Conservation (phyloP, 2,797 vertebrate species). For the Helostoma temminkii region DNA sequence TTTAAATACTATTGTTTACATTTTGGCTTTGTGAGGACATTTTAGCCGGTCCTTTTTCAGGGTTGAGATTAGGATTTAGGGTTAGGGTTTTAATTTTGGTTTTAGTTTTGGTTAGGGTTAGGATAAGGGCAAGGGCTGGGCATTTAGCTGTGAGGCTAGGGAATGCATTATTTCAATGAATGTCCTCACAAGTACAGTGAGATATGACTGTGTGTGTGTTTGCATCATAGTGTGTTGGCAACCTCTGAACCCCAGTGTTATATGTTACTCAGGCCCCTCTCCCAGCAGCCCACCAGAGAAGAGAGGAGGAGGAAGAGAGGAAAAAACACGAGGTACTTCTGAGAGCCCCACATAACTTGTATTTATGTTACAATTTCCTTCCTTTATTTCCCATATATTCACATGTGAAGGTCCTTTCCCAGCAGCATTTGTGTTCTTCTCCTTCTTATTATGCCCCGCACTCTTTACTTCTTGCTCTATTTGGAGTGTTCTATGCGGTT, state of each 20-base stretch:
- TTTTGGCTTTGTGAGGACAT: too few species aligned
- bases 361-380: conserved; percentile 34
- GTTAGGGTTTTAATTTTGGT: too few species aligned
- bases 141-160: too few species aligned
- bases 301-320: conserved; percentile 91
- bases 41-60: too few species aligned
- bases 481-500: conserved; percentile 23
- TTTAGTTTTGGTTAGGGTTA: too few species aligned
- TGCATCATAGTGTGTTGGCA: conserved; percentile 45
- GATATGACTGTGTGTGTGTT: conserved; percentile 28
- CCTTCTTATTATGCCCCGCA: conserved; percentile 20
- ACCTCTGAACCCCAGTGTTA: conserved; percentile 88
- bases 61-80: too few species aligned
- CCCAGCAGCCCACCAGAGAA: conserved; percentile 86
- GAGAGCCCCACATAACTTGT: conserved; percentile 53
- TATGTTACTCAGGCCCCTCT: conserved; percentile 89
- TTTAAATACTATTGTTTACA: too few species aligned
- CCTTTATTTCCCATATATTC: conserved; percentile 58
- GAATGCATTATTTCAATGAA: too few species aligned
- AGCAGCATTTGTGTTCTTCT: conserved; percentile 61
- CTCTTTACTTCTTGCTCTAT: conserved; percentile 12
- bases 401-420: conserved; percentile 53
- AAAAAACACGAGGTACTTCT: conserved; percentile 92
- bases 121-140: too few species aligned
- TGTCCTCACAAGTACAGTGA: too few species aligned